Evolutionary conservation across 2,888 invertebrate species (phyloP).

Genomic region (Colletes collaris): DNA sequence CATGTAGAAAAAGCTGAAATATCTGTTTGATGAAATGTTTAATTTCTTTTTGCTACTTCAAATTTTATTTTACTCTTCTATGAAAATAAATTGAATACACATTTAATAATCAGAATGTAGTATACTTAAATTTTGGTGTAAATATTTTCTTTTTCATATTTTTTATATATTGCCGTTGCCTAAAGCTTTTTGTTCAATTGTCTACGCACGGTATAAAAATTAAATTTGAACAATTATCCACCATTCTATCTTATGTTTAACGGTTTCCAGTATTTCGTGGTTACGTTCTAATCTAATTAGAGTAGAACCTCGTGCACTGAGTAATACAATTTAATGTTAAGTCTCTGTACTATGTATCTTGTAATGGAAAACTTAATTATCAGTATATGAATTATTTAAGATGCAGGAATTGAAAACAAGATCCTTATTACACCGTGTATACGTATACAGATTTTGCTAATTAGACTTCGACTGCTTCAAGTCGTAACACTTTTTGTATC

Average conservation of each 20-base stretch:
- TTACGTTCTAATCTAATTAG: slow-evolving; percentile 13
- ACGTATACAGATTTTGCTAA: not conserved
- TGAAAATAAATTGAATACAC: too few species aligned
- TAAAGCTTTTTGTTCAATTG: not conserved
- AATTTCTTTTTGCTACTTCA: too few species aligned
- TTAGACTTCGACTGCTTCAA: not conserved
- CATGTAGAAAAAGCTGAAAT: too few species aligned
- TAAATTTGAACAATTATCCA: slow-evolving; percentile 9
- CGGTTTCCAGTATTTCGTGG: too few species aligned
- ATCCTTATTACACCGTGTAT: not conserved
- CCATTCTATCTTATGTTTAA: slow-evolving; percentile 2
- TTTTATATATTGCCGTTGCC: not conserved
- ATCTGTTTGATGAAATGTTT: too few species aligned
- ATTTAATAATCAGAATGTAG: too few species aligned
- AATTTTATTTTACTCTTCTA: too few species aligned
- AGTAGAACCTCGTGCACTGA: slow-evolving; percentile 5
- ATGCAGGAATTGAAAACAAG: not conserved
- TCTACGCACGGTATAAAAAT: not conserved
- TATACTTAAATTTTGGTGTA: too few species aligned
- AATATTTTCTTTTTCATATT: not conserved
- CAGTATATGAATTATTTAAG: slow-evolving; percentile 34
- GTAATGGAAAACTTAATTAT: slow-evolving; percentile 29
- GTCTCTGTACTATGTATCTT: slow-evolving; percentile 8
- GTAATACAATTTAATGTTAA: slow-evolving; percentile 12
- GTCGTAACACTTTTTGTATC: slow-evolving; percentile 11